Base-by-base conservation (phyloP, 30 jellyfish, hydroid and myxozoan species). In the Rhopilema esculentum region DNA sequence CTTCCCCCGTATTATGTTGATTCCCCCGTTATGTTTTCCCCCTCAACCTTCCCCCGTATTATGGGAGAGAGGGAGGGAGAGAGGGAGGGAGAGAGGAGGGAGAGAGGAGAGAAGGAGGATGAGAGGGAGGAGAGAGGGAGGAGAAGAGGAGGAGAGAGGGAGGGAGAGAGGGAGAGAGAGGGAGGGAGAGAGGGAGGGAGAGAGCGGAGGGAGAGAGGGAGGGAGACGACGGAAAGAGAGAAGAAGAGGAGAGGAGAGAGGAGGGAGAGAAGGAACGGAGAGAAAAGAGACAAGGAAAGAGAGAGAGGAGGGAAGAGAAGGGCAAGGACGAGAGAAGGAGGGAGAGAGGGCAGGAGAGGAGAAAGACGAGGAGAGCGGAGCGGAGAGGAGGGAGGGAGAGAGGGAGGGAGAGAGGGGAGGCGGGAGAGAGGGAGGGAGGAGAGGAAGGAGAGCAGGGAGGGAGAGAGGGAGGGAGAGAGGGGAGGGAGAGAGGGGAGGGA, bases 21-120 rank as follows among this genome's bases (percentile, higher is more conserved):
- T n/a, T n/a, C n/a, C n/a, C n/a, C n/a, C n/a, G n/a, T n/a, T n/a
- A n/a, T n/a, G n/a, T n/a, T n/a, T n/a, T n/a, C n/a, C n/a, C n/a
- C n/a, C n/a, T n/a, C n/a, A n/a, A n/a, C n/a, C n/a, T n/a, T n/a
- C n/a, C n/a, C n/a, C n/a, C n/a, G n/a, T n/a, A n/a, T n/a, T n/a
- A n/a, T n/a, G n/a, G n/a, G n/a, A n/a, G n/a, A n/a, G n/a, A n/a
- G n/a, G n/a, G n/a, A n/a, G n/a, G n/a, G n/a, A n/a, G n/a, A n/a
- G n/a, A n/a, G n/a, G n/a, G n/a, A n/a, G n/a, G n/a, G n/a, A n/a
- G 66, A 51, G 66, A 51, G 66, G 66, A 51, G 16, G 19, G 66
- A 51, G 66, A 51, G 66, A 51, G 66, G n/a, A 51, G 66, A 51
- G 66, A 51, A 19, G 19, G 66, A 51, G 66, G 19, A 19, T 9